A percentile compares a stretch with the other conserved stretches of the same genome.
Conservation (phyloP, 2,888 invertebrate species). For the Melanostoma scalare region DNA sequence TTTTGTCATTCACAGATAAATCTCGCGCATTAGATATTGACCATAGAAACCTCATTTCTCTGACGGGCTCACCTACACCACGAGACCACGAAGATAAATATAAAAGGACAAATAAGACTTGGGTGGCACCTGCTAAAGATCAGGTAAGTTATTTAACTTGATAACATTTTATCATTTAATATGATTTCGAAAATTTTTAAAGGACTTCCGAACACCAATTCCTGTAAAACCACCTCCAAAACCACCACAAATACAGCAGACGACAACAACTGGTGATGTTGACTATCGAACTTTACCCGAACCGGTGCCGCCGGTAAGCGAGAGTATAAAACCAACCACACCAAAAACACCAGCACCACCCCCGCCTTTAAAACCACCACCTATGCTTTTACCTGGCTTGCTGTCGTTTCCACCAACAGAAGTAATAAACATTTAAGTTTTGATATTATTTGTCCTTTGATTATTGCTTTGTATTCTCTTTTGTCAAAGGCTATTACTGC, state of each 20-base stretch:
- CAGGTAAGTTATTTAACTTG: slow-evolving; percentile 60
- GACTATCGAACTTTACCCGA: slow-evolving; percentile 77
- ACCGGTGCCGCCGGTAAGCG: slow-evolving; percentile 16
- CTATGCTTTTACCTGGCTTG: slow-evolving; percentile 58
- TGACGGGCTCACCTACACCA: slow-evolving; percentile 87
- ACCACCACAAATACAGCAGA: slow-evolving; percentile 19
- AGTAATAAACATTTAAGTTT: background rate
- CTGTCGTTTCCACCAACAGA: slow-evolving; percentile 49
- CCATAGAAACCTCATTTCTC: slow-evolving; percentile 91
- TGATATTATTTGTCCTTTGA: background rate
- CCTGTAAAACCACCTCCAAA: slow-evolving; percentile 40
- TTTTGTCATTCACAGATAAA: slow-evolving; percentile 75
- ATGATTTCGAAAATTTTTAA: slow-evolving; percentile 3
- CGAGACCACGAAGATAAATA: slow-evolving; percentile 71
- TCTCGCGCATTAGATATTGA: slow-evolving; percentile 86
- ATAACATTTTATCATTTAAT: background rate
- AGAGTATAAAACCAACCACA: slow-evolving; percentile 54
- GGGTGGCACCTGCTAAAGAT: slow-evolving; percentile 72
- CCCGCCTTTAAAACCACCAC: slow-evolving; percentile 72
- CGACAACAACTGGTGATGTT: slow-evolving; percentile 75
- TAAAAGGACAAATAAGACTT: slow-evolving; percentile 73
- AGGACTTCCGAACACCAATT: slow-evolving; percentile 76
- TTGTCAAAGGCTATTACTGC: slow-evolving; percentile 18
- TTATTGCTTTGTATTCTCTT: background rate
- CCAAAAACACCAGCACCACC: slow-evolving; percentile 56